A percentile compares a stretch with the other conserved stretches of the same genome.
Conservation (phyloP, 2,113 vertebrate species). For the Hypocryptadius cinnamomeus region DNA sequence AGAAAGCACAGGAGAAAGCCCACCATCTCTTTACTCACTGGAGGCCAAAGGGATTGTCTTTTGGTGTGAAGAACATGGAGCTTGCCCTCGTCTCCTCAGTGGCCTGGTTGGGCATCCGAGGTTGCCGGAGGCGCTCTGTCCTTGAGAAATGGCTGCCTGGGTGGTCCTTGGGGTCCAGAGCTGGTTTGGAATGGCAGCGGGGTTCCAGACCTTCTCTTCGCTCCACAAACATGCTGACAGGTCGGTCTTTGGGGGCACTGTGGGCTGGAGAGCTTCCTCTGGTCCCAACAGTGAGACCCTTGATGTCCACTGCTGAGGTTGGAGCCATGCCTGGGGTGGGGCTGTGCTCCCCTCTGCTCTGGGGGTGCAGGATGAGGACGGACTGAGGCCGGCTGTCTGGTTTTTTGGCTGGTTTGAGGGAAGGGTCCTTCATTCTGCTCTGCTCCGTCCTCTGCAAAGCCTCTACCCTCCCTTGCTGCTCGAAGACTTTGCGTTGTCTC, state of each 20-base stretch:
- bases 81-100: conserved; percentile 59
- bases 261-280: conserved; percentile 53
- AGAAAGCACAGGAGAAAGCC: not conserved
- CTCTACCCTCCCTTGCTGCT: conserved; percentile 72
- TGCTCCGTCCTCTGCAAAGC: conserved; percentile 75
- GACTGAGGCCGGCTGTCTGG: conserved; percentile 41
- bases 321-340: not conserved
- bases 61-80: conserved; percentile 85
- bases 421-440: conserved; percentile 53
- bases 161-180: conserved; percentile 69
- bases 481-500: conserved; percentile 77
- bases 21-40: conserved; percentile 73
- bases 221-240: conserved; percentile 65
- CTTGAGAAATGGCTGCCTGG: conserved; percentile 39
- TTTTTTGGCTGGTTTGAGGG: conserved; percentile 35
- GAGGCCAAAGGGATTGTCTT: conserved; percentile 72
- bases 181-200: conserved; percentile 72
- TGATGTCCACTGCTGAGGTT: conserved; percentile 7
- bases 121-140: conserved; percentile 47
- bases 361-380: conserved; percentile 46
- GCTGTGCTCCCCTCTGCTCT: conserved; percentile 60
- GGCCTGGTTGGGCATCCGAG: conserved; percentile 58
- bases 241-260: conserved; percentile 60
- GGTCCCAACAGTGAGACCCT: conserved; percentile 46
- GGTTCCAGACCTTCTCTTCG: conserved; percentile 59